These are phyloP conservation scores for Tichodroma muraria DNA, from an alignment of 2,113 vertebrate species.

Conservation along the genomic window DNA sequence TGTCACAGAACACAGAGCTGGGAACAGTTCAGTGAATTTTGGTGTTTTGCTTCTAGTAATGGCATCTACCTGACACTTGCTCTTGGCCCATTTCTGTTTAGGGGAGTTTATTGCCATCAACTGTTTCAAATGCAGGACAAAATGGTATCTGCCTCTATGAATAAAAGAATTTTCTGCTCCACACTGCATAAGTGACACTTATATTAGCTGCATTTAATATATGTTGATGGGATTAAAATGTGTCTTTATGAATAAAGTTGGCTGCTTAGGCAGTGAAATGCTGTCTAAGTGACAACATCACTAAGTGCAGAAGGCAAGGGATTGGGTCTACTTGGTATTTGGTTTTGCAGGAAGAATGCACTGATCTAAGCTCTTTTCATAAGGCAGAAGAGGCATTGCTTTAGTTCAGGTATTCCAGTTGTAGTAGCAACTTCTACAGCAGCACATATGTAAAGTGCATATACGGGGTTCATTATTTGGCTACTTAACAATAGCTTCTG, in stretches of 20 bases:
- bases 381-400: conserved; percentile 34
- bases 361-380: conserved; percentile 17
- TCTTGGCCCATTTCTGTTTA: background rate
- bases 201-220: conserved; percentile 58
- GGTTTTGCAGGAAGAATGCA: background rate
- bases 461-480: background rate
- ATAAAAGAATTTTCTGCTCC: conserved; percentile 36
- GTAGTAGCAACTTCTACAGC: background rate
- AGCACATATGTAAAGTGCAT: background rate
- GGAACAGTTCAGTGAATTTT: background rate
- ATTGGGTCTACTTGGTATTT: background rate
- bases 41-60: background rate
- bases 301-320: background rate
- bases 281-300: background rate
- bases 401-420: background rate
- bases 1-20: background rate
- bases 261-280: conserved; percentile 40
- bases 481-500: background rate
- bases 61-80: background rate
- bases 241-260: conserved; percentile 17
- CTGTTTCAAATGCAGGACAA: background rate
- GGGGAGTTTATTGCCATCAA: background rate
- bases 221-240: conserved; percentile 65
- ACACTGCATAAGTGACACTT: conserved; percentile 47
- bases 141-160: conserved; percentile 4